Evolutionary conservation across 2,797 vertebrate genomes (phyloP).

Genomic region (Eulemur albifrons): DNA sequence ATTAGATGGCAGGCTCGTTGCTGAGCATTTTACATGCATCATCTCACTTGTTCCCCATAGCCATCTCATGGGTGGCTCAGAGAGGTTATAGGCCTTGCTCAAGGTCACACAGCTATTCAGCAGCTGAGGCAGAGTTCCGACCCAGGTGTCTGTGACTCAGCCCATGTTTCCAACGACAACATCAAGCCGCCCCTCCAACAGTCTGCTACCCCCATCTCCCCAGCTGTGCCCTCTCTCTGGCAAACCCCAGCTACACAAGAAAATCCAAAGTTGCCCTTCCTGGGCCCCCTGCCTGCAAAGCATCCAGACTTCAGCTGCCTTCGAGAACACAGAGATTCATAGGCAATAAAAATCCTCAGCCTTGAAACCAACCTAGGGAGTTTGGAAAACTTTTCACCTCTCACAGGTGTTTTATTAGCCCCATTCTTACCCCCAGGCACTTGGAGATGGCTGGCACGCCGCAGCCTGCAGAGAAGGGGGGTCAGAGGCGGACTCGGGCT

Average conservation of each 20-base stretch:
- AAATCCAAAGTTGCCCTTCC: background rate
- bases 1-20: background rate
- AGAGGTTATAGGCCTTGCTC: background rate
- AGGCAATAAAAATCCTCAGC: background rate
- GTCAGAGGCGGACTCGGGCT: conserved; percentile 28
- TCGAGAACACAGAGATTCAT: background rate
- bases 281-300: background rate
- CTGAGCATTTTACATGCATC: background rate
- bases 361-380: background rate
- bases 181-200: background rate
- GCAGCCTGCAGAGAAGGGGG: conserved; percentile 52
- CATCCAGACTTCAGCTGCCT: background rate
- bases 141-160: background rate
- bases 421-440: conserved; percentile 29
- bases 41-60: background rate
- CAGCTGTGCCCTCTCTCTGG: background rate
- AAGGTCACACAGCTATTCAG: conserved; percentile 1
- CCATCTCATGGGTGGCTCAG: background rate
- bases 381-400: conserved; percentile 46
- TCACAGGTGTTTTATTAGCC: conserved; percentile 28
- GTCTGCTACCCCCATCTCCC: background rate
- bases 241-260: background rate
- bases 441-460: conserved; percentile 52
- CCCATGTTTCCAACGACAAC: background rate
- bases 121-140: background rate